Base-by-base conservation (phyloP, 2,888 invertebrate genomes). In the Pseudanteris insignis region DNA sequence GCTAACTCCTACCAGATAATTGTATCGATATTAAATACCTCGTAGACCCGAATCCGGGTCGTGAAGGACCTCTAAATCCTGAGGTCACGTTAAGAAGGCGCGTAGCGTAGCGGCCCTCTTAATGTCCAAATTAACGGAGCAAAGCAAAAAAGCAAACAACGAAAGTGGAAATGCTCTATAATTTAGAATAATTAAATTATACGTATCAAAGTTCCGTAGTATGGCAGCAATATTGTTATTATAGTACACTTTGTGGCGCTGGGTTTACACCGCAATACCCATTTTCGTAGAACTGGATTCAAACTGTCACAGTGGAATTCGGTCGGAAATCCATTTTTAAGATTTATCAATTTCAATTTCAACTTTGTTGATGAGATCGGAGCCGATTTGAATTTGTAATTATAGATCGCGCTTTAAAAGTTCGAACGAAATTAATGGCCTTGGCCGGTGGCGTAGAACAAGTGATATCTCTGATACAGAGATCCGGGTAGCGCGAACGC, bases 21-120 rank as follows among this genome's bases (percentile, higher is more conserved):
- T 76, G 77, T 77, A 77, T 74, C 71, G 73, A 79, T 79, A 79
- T 79, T 79, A 77, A 78, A 78, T 74, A 76, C 69, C 75, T 74
- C 72, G 77, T 73, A 76, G 70, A 69, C 70, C 64, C 51, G 60
- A 58, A 33, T 41, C 40, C 28, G 24, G 38, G 29, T 59, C 66
- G 61, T 61, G 44, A 50, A 60, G 48, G 54, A 54, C 63, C 68
- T 69, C 68, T 63, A 50, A 53, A 64, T 68, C 67, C 64, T 55
- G 57, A 64, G 69, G 68, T 70, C 63, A 47, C 66, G 64, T 69
- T 72, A 73, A 72, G 72, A 71, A 68, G 67, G 65, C 67, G 66
- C 63, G 37, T 43, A 43, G 41, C 41, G 15, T 29, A 26, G 10
- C 13, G 40, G 40, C 48, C 38, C 63, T 36, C 46, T 46, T 54